Base-by-base conservation (phyloP, 2,797 vertebrate species). In the Molossus alvarezi region DNA sequence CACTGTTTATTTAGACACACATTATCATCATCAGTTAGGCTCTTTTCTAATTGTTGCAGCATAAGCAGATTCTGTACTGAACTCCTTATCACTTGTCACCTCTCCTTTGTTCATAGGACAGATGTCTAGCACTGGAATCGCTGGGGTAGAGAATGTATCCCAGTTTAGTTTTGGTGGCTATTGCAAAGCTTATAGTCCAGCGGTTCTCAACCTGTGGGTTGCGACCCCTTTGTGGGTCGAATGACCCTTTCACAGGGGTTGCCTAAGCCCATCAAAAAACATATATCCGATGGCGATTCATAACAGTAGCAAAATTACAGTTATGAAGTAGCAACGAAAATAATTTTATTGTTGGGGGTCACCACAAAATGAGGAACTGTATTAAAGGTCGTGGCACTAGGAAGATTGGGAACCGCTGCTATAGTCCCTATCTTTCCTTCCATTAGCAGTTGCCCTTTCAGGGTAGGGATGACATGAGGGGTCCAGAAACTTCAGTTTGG, bases 91-190 rank as follows among this genome's bases (percentile, higher is more conserved):
- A 3, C 0, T 9, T 7, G 12, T 51, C 27, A 3, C 57, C 53
- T 62, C 29, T 85, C 8, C 25, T 3, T 11, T 12, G 1, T 72
- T 57, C 33, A 3, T 21, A 53, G 65, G 51, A 64, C 27, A 76
- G 0, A 6, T 48, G 20, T 58, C 73, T 13, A 17, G 83, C 8
- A 9, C 18, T 27, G 8, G 51, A 37, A 37, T 48, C 0, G 0
- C 72, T 29, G 20, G 64, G 45, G 12, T 9, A 6, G 86, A 72
- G 33, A 41, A 27, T 76, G n/a, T 17, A 6, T 53, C 64, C 25
- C 1, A 15, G 23, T 41, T 33, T 58, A 51, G 33, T 6, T 27
- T 76, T 37, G 27, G 21, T 27, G 41, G 27, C 55, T 65, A 3
- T 67, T n/a, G 45, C 58, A 69, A 41, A 64, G 88, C 65, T 33